A percentile compares a stretch with the other conserved stretches of the same genome.
These are phyloP conservation scores for Homalodisca vitripennis DNA, from an alignment of 1,140 invertebrate species.

Conservation along the genomic window DNA sequence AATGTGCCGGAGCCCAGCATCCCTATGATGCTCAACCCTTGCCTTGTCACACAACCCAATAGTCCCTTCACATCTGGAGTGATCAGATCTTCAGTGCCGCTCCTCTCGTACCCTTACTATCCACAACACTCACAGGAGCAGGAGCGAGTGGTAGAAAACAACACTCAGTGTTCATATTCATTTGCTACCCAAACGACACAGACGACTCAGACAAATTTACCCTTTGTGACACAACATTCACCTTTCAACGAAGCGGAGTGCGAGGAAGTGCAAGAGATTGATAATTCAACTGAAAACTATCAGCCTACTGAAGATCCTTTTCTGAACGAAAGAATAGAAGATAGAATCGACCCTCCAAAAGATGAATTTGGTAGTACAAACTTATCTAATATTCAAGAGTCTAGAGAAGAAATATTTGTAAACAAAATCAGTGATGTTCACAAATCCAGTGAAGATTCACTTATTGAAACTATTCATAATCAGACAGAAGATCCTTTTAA, in stretches of 20 bases:
- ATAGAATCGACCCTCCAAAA: background rate
- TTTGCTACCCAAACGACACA: slow-evolving; percentile 15
- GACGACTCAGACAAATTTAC: slow-evolving; percentile 14
- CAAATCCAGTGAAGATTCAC: background rate
- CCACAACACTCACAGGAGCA: background rate
- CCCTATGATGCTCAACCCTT: slow-evolving; percentile 23
- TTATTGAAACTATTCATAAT: background rate
- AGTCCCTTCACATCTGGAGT: slow-evolving; percentile 35
- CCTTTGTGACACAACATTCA: slow-evolving; percentile 3
- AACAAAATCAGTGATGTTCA: background rate
- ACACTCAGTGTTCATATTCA: slow-evolving; percentile 17
- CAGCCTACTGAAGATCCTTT: slow-evolving; percentile 12
- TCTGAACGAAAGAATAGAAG: background rate
- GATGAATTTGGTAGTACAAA: background rate
- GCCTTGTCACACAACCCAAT: slow-evolving; percentile 34
- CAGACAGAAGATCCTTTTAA: slow-evolving; percentile 1
- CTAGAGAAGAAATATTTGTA: background rate
- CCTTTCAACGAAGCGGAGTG: background rate
- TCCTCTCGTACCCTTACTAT: slow-evolving; percentile 17
- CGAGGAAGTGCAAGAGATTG: slow-evolving; percentile 4
- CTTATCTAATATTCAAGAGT: background rate
- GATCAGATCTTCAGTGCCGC: slow-evolving; percentile 34
- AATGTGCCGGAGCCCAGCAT: slow-evolving; percentile 11
- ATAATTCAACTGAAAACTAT: background rate
- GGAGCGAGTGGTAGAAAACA: slow-evolving; percentile 9